These are phyloP conservation scores for Spatula versicolor DNA, from an alignment of 2,797 vertebrate genomes.

Conservation along the genomic window DNA sequence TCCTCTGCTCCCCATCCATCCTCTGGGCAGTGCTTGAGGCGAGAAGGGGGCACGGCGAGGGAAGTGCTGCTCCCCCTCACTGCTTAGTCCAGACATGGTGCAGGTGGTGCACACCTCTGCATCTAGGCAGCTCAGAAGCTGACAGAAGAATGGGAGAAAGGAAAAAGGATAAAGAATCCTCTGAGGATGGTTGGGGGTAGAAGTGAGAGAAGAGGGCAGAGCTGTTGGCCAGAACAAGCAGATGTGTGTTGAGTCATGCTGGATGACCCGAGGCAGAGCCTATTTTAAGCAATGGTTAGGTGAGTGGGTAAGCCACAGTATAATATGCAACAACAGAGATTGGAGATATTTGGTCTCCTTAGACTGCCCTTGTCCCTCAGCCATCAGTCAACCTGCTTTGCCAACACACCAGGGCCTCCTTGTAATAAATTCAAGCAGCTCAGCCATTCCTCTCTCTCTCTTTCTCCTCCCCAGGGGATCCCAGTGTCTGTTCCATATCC, in stretches of 20 bases:
- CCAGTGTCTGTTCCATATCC: constrained; percentile 92
- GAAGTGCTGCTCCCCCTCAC: not conserved
- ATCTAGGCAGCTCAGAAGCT: not conserved
- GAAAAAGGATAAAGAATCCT: not conserved
- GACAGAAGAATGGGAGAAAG: not conserved
- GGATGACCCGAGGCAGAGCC: not conserved
- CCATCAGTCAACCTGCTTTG: not conserved
- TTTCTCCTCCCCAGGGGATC: constrained; percentile 82
- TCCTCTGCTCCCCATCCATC: not conserved
- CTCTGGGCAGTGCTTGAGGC: not conserved
- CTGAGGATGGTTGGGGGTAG: not conserved
- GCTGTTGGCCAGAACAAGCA: not conserved
- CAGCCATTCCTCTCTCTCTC: not conserved
- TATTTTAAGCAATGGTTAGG: not conserved
- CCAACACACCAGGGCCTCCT: not conserved
- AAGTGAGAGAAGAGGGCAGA: not conserved
- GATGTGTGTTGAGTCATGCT: not conserved
- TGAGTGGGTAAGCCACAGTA: not conserved
- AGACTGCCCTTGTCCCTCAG: not conserved
- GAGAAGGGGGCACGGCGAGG: not conserved
- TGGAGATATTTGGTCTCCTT: not conserved
- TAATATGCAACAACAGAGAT: not conserved
- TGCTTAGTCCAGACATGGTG: not conserved
- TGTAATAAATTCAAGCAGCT: not conserved
- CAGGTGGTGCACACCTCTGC: not conserved